phyloP scores from a whole-genome alignment of 1,140 invertebrate species.

The Bactericera cockerelli region DNA sequence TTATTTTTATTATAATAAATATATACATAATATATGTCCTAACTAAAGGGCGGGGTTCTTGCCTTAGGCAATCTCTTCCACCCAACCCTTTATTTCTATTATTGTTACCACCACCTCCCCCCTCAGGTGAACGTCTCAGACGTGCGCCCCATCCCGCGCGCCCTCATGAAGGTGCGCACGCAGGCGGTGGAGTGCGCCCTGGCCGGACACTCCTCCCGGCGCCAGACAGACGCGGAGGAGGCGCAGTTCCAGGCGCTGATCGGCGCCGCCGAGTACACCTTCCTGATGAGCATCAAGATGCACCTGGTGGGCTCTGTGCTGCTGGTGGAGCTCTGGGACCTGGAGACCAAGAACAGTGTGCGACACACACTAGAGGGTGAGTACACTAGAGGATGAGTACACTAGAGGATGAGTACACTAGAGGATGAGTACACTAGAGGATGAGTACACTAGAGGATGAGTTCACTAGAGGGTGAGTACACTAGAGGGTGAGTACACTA shows the following conservation, averaged over 20 bases:
- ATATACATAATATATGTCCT: too few relatives aligned
- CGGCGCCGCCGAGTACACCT: constrained; percentile 29
- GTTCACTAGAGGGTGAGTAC: too few relatives aligned
- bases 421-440: too few relatives aligned
- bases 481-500: too few relatives aligned
- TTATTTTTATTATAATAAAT: too few relatives aligned
- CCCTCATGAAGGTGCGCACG: constrained; percentile 44
- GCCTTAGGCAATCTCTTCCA: too few relatives aligned
- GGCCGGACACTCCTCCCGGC: constrained; percentile 34
- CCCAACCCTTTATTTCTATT: too few relatives aligned
- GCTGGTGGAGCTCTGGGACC: neutral
- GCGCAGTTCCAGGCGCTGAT: constrained; percentile 32
- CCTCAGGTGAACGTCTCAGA: constrained; percentile 30
- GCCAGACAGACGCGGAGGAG: constrained; percentile 26
- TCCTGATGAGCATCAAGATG: constrained; percentile 37
- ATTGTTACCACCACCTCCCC: neutral
- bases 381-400: too few relatives aligned
- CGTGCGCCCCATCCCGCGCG: constrained; percentile 43
- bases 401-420: too few relatives aligned
- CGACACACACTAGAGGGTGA: too few relatives aligned
- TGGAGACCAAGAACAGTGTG: neutral
- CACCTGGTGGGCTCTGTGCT: neutral
- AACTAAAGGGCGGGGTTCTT: too few relatives aligned
- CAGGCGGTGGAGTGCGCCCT: constrained; percentile 62
- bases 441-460: too few relatives aligned